Percentiles rank a stretch among this genome's conserved stretches.
These are phyloP conservation scores for Spicauda simplicius DNA, from an alignment of 2,888 invertebrate genomes.

Conservation along the genomic window DNA sequence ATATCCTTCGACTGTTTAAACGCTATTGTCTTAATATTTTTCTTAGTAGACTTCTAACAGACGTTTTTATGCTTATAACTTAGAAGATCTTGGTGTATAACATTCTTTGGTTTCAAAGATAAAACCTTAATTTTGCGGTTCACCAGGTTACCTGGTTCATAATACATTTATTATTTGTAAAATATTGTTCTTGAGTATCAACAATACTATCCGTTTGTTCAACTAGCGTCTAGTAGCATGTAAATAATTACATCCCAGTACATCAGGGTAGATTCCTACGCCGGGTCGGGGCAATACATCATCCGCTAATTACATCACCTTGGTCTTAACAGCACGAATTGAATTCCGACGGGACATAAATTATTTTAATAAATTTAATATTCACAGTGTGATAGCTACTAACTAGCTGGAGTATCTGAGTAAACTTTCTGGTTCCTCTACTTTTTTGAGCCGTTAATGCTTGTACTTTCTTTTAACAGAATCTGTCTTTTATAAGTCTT, in stretches of 20 bases:
- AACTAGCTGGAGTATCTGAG: background rate
- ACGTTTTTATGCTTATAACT: too few relatives aligned
- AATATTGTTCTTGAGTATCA: too few relatives aligned
- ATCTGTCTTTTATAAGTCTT: too few relatives aligned
- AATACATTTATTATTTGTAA: too few relatives aligned
- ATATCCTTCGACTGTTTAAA: background rate
- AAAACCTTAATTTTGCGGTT: too few relatives aligned
- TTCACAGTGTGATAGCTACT: slow-evolving; percentile 1
- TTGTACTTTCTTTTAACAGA: background rate
- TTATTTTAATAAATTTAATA: slow-evolving; percentile 28
- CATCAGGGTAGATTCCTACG: slow-evolving; percentile 21
- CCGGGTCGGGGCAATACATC: slow-evolving; percentile 26
- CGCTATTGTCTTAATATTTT: too few relatives aligned
- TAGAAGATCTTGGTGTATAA: too few relatives aligned
- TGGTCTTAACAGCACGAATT: slow-evolving; percentile 25
- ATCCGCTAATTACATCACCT: slow-evolving; percentile 32
- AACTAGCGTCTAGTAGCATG: too few relatives aligned
- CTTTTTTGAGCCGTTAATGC: background rate
- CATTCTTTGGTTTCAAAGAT: too few relatives aligned
- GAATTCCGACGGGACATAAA: slow-evolving; percentile 28
- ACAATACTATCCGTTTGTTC: too few relatives aligned
- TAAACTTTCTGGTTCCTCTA: slow-evolving; percentile 2
- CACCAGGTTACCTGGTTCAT: too few relatives aligned
- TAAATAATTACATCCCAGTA: background rate
- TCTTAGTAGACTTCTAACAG: too few relatives aligned